phyloP scores from a whole-genome alignment of 2,113 vertebrate genomes.

The Ictalurus punctatus region DNA sequence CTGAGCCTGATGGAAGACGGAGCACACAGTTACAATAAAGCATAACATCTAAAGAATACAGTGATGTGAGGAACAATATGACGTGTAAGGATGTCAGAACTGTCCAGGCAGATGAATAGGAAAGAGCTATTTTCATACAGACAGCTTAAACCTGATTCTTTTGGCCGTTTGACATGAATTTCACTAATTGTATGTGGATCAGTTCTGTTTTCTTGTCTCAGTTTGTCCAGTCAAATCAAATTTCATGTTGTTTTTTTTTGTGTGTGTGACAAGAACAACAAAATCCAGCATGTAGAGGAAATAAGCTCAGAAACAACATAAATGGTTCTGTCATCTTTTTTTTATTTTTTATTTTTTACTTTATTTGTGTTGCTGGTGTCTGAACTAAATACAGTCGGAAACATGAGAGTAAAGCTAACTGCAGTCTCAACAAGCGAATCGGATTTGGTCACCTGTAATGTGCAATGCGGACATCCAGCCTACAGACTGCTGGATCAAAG shows the following conservation, averaged over 20 bases:
- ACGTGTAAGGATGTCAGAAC: neutral
- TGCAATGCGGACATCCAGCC: neutral
- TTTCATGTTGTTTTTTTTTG: neutral
- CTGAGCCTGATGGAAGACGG: constrained; percentile 79
- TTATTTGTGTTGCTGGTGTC: neutral
- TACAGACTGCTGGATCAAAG: neutral
- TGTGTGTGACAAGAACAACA: neutral
- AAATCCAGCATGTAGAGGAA: neutral
- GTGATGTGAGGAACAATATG: neutral
- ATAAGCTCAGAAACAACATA: neutral
- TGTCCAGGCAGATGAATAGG: neutral
- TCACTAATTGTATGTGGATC: neutral
- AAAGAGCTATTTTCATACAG: neutral
- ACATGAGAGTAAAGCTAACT: too few relatives aligned
- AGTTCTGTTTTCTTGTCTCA: neutral
- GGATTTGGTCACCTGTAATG: neutral
- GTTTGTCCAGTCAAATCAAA: neutral
- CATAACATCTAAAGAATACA: neutral
- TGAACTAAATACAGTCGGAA: neutral
- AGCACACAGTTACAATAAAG: neutral
- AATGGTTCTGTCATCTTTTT: neutral
- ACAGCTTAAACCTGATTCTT: neutral
- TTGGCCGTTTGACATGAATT: neutral
- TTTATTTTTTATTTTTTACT: neutral
- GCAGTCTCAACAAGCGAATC: neutral